Evolutionary conservation across 1,140 invertebrate species (phyloP).

Genomic region (Eurosta solidaginis): DNA sequence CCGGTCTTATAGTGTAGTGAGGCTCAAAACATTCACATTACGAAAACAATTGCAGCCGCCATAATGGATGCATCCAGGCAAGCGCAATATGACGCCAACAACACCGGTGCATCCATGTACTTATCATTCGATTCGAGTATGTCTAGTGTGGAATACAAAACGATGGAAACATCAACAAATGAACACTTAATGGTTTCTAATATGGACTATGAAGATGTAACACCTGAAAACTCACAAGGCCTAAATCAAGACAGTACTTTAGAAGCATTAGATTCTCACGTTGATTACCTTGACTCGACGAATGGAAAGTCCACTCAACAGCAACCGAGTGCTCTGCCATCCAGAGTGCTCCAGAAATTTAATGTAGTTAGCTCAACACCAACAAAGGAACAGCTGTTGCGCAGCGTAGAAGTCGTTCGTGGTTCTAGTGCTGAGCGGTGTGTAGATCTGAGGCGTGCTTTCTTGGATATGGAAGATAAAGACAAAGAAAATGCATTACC

Average conservation of each 20-base stretch:
- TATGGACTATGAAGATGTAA: slow-evolving; percentile 31
- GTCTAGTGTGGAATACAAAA: slow-evolving; percentile 40
- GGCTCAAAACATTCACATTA: too few species aligned
- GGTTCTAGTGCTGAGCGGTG: background rate
- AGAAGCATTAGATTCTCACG: slow-evolving; percentile 34
- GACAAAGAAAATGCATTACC: slow-evolving; percentile 50
- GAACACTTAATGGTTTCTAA: slow-evolving; percentile 18
- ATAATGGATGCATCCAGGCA: background rate
- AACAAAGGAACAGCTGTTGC: slow-evolving; percentile 39
- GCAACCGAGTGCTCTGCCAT: slow-evolving; percentile 46
- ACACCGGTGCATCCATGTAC: slow-evolving; percentile 46
- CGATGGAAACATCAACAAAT: slow-evolving; percentile 30
- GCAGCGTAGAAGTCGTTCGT: slow-evolving; percentile 26
- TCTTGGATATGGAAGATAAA: slow-evolving; percentile 31
- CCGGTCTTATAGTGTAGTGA: too few species aligned
- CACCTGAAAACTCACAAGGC: background rate
- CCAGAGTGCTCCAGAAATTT: slow-evolving; percentile 44
- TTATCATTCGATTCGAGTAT: slow-evolving; percentile 50
- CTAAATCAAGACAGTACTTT: slow-evolving; percentile 34
- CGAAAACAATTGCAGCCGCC: background rate
- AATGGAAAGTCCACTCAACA: slow-evolving; percentile 37
- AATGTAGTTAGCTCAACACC: slow-evolving; percentile 51
- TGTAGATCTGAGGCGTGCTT: slow-evolving; percentile 30
- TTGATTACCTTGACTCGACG: slow-evolving; percentile 28
- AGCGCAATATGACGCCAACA: background rate